phyloP scores from a whole-genome alignment of 2,888 invertebrate genomes.

The Euplagia quadripunctaria region DNA sequence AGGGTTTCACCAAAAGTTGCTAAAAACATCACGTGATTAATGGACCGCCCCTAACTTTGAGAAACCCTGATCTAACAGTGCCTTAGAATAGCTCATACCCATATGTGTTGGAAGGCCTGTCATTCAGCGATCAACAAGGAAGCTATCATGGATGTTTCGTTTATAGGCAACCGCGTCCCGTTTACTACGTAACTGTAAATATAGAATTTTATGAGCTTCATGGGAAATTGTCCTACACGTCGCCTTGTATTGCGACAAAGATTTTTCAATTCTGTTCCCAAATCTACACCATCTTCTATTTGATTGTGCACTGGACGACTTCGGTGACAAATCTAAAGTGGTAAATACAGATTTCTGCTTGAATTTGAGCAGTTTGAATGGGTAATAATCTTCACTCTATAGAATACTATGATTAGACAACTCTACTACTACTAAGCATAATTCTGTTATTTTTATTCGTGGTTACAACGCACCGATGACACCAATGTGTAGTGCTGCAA shows the following conservation, averaged over 20 bases:
- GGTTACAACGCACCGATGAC: no score
- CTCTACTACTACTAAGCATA: no score
- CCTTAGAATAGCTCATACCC: background rate
- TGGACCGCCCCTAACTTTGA: no score
- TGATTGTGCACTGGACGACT: background rate
- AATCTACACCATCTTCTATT: background rate
- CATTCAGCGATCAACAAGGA: constrained; percentile 27
- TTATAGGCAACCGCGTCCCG: constrained; percentile 38
- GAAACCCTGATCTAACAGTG: no score
- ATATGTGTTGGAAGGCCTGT: constrained; percentile 1
- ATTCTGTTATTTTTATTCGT: no score
- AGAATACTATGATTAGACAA: no score
- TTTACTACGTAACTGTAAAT: constrained; percentile 25
- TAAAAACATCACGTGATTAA: no score
- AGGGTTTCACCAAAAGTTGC: no score
- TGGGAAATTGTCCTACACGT: constrained; percentile 21
- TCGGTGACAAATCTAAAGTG: background rate
- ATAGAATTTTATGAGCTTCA: constrained; percentile 19
- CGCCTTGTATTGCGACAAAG: background rate
- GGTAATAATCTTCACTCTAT: no score
- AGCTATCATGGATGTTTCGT: constrained; percentile 27
- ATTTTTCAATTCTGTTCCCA: background rate
- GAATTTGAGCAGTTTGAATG: no score
- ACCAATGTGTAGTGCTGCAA: no score
- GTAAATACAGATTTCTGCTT: background rate